Percentiles rank a stretch among this genome's conserved stretches.
phyloP scores from a whole-genome alignment of 2,888 invertebrate genomes.

The Aporophyla lueneburgensis region DNA sequence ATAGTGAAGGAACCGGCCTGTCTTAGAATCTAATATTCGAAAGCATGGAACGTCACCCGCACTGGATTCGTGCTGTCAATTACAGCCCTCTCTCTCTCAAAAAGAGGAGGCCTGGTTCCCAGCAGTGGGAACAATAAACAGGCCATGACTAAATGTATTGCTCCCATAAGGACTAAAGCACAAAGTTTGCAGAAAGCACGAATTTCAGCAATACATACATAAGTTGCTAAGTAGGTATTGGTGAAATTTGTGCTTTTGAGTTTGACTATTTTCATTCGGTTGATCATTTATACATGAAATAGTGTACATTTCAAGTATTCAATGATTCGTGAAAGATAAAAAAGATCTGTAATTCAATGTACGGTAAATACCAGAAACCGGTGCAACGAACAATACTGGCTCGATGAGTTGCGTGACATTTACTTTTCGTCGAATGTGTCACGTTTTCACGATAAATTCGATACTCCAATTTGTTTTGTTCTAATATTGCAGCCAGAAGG shows the following conservation, averaged over 20 bases:
- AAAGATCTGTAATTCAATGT: conserved; percentile 24
- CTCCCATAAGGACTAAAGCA: neutral
- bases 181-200: neutral
- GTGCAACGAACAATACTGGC: conserved; percentile 58
- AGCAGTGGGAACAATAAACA: neutral
- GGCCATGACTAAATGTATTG: neutral
- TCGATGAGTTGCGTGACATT: conserved; percentile 68
- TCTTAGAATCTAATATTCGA: too few species aligned
- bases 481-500: conserved; percentile 58
- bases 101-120: too few species aligned
- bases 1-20: too few species aligned
- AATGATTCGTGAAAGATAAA: conserved; percentile 19
- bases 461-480: conserved; percentile 61
- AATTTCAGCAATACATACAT: neutral
- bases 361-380: conserved; percentile 37
- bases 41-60: too few species aligned
- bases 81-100: too few species aligned
- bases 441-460: conserved; percentile 67
- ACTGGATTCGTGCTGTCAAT: too few species aligned
- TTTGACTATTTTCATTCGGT: neutral
- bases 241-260: too few species aligned
- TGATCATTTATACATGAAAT: neutral
- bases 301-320: neutral
- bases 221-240: too few species aligned
- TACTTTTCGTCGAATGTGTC: conserved; percentile 68